Percentiles rank a stretch among this genome's conserved stretches.
These are phyloP conservation scores for Wasmannia auropunctata DNA, from an alignment of 1,140 invertebrate genomes.

Conservation along the genomic window DNA sequence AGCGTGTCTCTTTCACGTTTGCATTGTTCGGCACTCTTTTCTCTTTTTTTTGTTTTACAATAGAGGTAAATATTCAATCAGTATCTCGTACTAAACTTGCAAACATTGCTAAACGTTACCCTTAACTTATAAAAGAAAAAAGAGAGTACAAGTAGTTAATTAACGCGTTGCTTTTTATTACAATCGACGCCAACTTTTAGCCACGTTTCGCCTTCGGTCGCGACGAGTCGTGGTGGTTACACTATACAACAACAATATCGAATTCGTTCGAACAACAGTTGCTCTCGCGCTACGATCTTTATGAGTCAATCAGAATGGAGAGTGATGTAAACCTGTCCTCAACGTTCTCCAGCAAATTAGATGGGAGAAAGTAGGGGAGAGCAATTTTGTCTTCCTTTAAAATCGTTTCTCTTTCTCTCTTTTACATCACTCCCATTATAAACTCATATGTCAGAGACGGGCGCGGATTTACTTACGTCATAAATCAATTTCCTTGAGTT, in stretches of 20 bases:
- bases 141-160: conserved; percentile 13
- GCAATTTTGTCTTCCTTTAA: neutral
- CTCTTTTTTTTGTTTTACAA: too few relatives aligned
- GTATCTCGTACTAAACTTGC: neutral
- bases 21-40: conserved; percentile 22
- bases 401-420: neutral
- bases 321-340: conserved; percentile 21
- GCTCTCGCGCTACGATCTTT: conserved; percentile 32
- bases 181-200: conserved; percentile 3
- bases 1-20: neutral
- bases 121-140: neutral
- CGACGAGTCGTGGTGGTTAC: conserved; percentile 23
- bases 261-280: conserved; percentile 53
- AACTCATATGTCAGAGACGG: conserved; percentile 48
- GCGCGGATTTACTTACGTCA: neutral
- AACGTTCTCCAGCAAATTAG: neutral
- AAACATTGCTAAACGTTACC: neutral
- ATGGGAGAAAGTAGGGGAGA: neutral
- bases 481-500: conserved; percentile 20
- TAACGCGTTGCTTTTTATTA: conserved; percentile 30
- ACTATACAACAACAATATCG: conserved; percentile 54
- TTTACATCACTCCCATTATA: conserved; percentile 40
- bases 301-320: conserved; percentile 35
- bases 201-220: neutral
- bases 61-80: neutral